Evolutionary conservation across 2,113 vertebrate genomes (phyloP).

Genomic region (Neodontobutis hainanensis): DNA sequence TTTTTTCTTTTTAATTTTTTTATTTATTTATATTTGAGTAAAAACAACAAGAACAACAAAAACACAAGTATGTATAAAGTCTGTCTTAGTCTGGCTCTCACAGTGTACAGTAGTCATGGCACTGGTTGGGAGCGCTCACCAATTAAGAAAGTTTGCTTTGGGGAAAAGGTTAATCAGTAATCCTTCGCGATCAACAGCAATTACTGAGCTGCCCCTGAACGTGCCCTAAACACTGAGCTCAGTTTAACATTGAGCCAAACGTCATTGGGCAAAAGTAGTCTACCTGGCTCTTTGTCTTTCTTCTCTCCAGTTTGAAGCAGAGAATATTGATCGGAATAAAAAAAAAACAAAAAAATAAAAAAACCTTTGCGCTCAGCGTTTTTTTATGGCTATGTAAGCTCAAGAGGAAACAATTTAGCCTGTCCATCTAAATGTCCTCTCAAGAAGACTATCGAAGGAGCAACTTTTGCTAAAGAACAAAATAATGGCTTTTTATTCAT

Average conservation of each 20-base stretch:
- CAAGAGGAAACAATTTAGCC: slow-evolving; percentile 29
- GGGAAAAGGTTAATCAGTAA: slow-evolving; percentile 17
- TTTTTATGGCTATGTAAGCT: slow-evolving; percentile 54
- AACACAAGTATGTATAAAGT: too few relatives aligned
- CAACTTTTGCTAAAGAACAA: not conserved
- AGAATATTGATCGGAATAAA: slow-evolving; percentile 52
- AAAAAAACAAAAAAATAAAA: not conserved
- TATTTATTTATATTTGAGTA: too few relatives aligned
- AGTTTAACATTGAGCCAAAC: slow-evolving; percentile 42
- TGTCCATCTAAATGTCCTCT: slow-evolving; percentile 7
- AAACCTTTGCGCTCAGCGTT: slow-evolving; percentile 58
- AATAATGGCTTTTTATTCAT: slow-evolving; percentile 1
- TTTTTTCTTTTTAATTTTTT: too few relatives aligned
- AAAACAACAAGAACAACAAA: too few relatives aligned
- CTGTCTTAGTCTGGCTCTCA: too few relatives aligned
- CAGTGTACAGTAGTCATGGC: too few relatives aligned
- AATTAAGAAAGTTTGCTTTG: slow-evolving; percentile 13
- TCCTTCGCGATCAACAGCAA: not conserved
- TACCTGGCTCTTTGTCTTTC: slow-evolving; percentile 41
- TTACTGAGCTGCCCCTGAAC: slow-evolving; percentile 5
- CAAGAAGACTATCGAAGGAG: not conserved
- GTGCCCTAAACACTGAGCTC: slow-evolving; percentile 19
- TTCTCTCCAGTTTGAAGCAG: slow-evolving; percentile 45
- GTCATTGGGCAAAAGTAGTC: slow-evolving; percentile 40
- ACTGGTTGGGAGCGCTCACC: not conserved